Percentiles rank a stretch among this genome's conserved stretches.
These are phyloP conservation scores for Bombyx mandarina DNA, from an alignment of 1,140 invertebrate species.

Conservation along the genomic window DNA sequence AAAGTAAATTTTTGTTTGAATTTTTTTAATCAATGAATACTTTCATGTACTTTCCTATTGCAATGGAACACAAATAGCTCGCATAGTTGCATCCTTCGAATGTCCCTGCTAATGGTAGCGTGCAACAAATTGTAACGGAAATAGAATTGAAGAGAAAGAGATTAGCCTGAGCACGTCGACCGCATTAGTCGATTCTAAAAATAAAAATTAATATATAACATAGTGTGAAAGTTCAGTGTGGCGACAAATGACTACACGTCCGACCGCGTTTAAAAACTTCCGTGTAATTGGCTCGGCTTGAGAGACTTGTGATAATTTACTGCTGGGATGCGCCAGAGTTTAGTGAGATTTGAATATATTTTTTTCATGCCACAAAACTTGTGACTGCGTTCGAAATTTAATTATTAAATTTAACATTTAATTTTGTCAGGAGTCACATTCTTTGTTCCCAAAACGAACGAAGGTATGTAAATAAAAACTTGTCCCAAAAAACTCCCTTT, in stretches of 20 bases:
- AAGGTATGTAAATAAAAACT: too few relatives aligned
- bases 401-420: too few relatives aligned
- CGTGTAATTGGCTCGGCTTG: conserved; percentile 27
- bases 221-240: conserved; percentile 55
- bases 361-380: too few relatives aligned
- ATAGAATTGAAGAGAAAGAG: conserved; percentile 54
- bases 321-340: neutral
- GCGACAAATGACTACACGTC: conserved; percentile 36
- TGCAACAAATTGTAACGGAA: conserved; percentile 56
- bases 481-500: too few relatives aligned
- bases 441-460: too few relatives aligned
- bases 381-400: too few relatives aligned
- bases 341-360: neutral
- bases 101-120: conserved; percentile 49
- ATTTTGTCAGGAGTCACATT: too few relatives aligned
- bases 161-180: conserved; percentile 36
- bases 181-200: conserved; percentile 40
- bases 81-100: conserved; percentile 25
- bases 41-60: too few relatives aligned
- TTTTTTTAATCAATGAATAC: too few relatives aligned
- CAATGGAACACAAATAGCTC: neutral
- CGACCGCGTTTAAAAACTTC: conserved; percentile 31
- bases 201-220: conserved; percentile 55
- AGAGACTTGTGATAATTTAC: conserved; percentile 38
- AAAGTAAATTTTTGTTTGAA: too few relatives aligned